Base-by-base conservation (phyloP, 2,113 vertebrate species). In the Rhineura floridana region DNA sequence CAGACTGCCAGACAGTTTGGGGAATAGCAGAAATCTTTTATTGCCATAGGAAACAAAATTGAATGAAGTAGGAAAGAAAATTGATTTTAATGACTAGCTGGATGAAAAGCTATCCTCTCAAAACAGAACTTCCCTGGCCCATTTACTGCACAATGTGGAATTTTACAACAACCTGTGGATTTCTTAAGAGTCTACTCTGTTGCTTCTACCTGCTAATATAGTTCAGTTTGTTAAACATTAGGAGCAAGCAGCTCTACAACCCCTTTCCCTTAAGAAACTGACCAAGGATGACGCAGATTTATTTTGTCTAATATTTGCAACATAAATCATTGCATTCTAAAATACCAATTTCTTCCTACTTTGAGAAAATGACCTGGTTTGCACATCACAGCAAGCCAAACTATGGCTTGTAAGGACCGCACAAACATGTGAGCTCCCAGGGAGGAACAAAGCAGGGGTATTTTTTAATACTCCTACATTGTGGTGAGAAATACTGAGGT, bases 1-100 rank as follows among this genome's bases (percentile, higher is more conserved):
- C 69, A 85, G 83, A 75, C 36, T 84, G 83, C 50, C 69, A 85
- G 69, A 73, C 83, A 30, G 70, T 59, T 75, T 73, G n/a, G 25
- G 50, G 36, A 75, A 85, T 15, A 75, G 83, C n/a, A 8, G 69
- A 83, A 85, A 85, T 85, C 11, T 75, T 73, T 85, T 36, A 75
- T 75, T 84, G n/a, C 69, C n/a, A 13, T 84, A 72, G 63, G 67
- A 19, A 52, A 36, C n/a, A 72, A 30, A 85, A 39, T 1, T 75
- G 25, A 73, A 75, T 59, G 19, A 75, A 33, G 46, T 52, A n/a
- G 48, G 65, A 73, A 75, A 73, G 6, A 75, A 73, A 73, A 59
- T 84, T 30, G 19, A 73, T 84, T 83, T 69, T 50, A 83, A 73
- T 59, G 48, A 73, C 83, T 39, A 84, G 36, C 69, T 55, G 69